Percentiles rank a stretch among this genome's conserved stretches.
These are phyloP conservation scores for Acrocephalus arundinaceus DNA, from an alignment of 2,113 vertebrate genomes.

Conservation along the genomic window DNA sequence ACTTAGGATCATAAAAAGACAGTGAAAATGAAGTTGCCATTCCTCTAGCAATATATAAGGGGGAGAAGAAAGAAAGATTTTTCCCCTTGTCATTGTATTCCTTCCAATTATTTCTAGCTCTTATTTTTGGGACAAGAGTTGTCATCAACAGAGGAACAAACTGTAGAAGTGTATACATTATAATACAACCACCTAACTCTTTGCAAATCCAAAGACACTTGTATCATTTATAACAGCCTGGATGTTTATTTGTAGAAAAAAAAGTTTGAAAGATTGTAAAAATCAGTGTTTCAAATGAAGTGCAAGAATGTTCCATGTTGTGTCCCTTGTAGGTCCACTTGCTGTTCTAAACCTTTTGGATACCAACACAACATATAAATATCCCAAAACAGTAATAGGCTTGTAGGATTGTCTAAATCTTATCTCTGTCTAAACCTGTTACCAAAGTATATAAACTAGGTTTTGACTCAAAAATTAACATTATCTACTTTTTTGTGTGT, in stretches of 20 bases:
- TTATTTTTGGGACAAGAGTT: not conserved
- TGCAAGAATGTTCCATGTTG: not conserved
- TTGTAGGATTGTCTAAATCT: not conserved
- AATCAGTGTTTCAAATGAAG: not conserved
- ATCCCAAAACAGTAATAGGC: not conserved
- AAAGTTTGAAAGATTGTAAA: not conserved
- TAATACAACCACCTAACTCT: not conserved
- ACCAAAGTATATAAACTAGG: not conserved
- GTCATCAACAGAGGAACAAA: not conserved
- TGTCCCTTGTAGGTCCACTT: not conserved
- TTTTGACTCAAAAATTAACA: not conserved
- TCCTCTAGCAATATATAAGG: not conserved
- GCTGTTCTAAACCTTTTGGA: not conserved
- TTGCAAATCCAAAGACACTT: not conserved
- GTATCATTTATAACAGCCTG: not conserved
- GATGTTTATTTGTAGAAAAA: not conserved
- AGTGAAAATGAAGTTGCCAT: not conserved
- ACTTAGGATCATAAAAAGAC: not conserved
- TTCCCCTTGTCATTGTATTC: not conserved
- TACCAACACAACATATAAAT: not conserved
- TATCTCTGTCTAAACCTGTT: not conserved
- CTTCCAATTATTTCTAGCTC: not conserved
- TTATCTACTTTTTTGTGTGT: not conserved
- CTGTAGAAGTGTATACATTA: not conserved
- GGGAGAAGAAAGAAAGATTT: not conserved